Base-by-base conservation (phyloP, 2,113 vertebrate species). In the Trematocara zebra region DNA sequence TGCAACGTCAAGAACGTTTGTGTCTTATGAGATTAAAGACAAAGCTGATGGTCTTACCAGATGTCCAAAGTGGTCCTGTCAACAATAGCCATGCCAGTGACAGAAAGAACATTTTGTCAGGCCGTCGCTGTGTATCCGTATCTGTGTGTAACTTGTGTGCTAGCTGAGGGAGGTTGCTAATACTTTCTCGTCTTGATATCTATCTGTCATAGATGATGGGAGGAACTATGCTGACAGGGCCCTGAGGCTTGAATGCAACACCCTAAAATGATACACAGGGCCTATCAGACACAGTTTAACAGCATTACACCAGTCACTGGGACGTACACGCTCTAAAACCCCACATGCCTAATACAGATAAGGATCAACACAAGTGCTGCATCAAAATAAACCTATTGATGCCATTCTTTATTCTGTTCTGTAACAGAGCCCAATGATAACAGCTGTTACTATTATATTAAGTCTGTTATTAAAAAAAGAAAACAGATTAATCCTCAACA, bases 191-290 rank as follows among this genome's bases (percentile, higher is more conserved):
- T 95, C 91, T 82, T 94, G 90, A 74, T 91, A 8, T 88, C 76
- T 83, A 79, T 92, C 83, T 94, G 91, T 92, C 89, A 89, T 67
- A 93, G 72, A 82, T 79, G 90, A 95, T 91, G 92, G 90, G 94
- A 95, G 95, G 94, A 93, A 92, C 95, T 92, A 83, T 78, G 82
- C 80, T 80, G 78, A 76, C 85, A 72, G 56, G 86, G 79, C 82
- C 78, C 28, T 82, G 49, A 74, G 88, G 84, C 35, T 76, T 85
- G 82, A 91, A 84, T 89, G 88, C 83, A 85, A 91, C 90, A 86
- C 93, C 89, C 93, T 81, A 88, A 44, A 83, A 87, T 89, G 89
- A 91, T 89, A 93, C 56, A 81, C 61, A 57, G 82, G 87, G 84
- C 92, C 93, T 94, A 94, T 95, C 92, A 94, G 92, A 88, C 54